Percentiles rank a stretch among this genome's conserved stretches.
Conservation (phyloP, 2,888 invertebrate species). For the Holacanthella duospinosa region DNA sequence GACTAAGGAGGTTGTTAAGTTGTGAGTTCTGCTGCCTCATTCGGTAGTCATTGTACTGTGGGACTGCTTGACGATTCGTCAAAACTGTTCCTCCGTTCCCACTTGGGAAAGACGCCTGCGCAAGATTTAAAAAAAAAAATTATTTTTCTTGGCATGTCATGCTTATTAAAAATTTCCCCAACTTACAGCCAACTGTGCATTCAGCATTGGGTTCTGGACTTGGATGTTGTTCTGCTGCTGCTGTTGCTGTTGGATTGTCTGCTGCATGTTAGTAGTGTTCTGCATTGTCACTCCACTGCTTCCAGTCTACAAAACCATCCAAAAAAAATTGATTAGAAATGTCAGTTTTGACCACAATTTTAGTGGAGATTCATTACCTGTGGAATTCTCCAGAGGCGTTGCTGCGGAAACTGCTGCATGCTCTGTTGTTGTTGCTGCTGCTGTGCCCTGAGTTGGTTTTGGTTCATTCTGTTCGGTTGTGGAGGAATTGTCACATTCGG, state of each 20-base stretch:
- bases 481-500: constrained; percentile 16
- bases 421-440: constrained; percentile 14
- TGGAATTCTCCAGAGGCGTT: constrained; percentile 10
- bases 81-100: not conserved
- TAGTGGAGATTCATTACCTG: not conserved
- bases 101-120: not conserved
- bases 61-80: not conserved
- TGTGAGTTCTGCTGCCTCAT: constrained; percentile 1
- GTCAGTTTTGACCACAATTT: not conserved
- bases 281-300: not conserved
- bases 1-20: not conserved
- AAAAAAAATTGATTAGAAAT: not conserved
- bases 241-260: constrained; percentile 27
- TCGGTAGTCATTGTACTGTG: constrained; percentile 3
- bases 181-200: constrained; percentile 61
- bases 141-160: not conserved
- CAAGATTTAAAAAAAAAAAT: not conserved
- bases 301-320: not conserved
- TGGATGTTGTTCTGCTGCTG: constrained; percentile 25
- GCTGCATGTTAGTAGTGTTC: constrained; percentile 15
- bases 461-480: constrained; percentile 15
- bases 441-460: constrained; percentile 12
- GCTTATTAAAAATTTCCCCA: too few species aligned
- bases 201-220: constrained; percentile 73
- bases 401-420: constrained; percentile 15